phyloP scores from a whole-genome alignment of 2,113 vertebrate genomes.

The Ondatra zibethicus region DNA sequence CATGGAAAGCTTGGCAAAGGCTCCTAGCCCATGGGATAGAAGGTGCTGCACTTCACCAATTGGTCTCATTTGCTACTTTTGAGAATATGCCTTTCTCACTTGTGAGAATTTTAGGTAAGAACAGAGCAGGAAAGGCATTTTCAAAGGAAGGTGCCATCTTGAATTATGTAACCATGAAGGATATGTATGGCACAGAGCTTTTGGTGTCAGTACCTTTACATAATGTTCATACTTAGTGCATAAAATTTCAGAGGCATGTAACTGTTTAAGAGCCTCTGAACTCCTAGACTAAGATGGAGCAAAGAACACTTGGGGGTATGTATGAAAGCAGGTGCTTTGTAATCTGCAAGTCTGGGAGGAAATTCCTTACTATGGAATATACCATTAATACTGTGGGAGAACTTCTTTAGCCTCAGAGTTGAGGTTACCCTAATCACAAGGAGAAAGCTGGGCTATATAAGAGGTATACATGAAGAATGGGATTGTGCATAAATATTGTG shows the following conservation, averaged over 20 bases:
- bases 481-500: neutral
- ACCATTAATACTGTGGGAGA: neutral
- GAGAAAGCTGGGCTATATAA: neutral
- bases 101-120: neutral
- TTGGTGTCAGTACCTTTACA: constrained; percentile 3
- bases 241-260: neutral
- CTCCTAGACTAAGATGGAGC: neutral
- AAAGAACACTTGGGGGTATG: neutral
- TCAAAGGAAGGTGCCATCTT: neutral
- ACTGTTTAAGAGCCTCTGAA: constrained; percentile 20
- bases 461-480: constrained; percentile 23
- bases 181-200: neutral
- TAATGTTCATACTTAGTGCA: neutral
- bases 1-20: neutral
- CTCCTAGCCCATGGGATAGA: neutral
- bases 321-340: constrained; percentile 13
- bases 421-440: neutral
- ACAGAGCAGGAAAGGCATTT: neutral
- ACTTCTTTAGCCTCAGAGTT: neutral
- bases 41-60: neutral
- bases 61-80: neutral
- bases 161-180: neutral
- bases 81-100: neutral
- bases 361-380: constrained; percentile 15
- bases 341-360: neutral